Percentiles rank a stretch among this genome's conserved stretches.
These are phyloP conservation scores for Ectemnius cavifrons DNA, from an alignment of 2,888 invertebrate genomes.

Conservation along the genomic window DNA sequence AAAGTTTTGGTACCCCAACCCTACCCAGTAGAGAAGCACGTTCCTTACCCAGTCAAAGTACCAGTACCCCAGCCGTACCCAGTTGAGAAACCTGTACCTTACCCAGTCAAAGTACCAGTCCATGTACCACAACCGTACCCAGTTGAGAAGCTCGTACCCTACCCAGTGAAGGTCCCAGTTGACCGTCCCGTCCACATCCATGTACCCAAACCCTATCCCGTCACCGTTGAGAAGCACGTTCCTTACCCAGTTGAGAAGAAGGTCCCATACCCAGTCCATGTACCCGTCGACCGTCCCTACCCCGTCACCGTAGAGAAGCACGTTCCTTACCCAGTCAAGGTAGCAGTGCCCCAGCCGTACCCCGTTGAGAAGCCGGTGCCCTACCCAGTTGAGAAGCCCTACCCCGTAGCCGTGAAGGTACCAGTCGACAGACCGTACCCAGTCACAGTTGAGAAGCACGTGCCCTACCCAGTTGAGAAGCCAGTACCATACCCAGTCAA, in stretches of 20 bases:
- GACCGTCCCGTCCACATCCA: conserved; percentile 82
- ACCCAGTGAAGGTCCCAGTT: conserved; percentile 79
- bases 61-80: conserved; percentile 85
- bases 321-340: conserved; percentile 80
- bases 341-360: conserved; percentile 78
- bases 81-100: conserved; percentile 82
- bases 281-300: conserved; percentile 82
- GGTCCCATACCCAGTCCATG: conserved; percentile 80
- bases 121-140: conserved; percentile 83
- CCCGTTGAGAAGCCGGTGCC: conserved; percentile 81
- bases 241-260: conserved; percentile 85
- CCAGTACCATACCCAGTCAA: conserved; percentile 85
- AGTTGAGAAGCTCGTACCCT: conserved; percentile 76
- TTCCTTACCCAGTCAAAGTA: conserved; percentile 87
- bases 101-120: conserved; percentile 81
- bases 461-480: conserved; percentile 84
- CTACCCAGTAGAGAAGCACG: conserved; percentile 88
- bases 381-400: conserved; percentile 79
- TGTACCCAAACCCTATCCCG: conserved; percentile 82
- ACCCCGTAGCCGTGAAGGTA: conserved; percentile 83
- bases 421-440: conserved; percentile 83
- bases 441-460: conserved; percentile 80
- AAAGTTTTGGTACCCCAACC: conserved; percentile 89
- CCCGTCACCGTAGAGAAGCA: conserved; percentile 83
- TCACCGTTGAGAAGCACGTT: conserved; percentile 83